phyloP scores from a whole-genome alignment of 2,888 invertebrate species.

The Pimpla rufipes region DNA sequence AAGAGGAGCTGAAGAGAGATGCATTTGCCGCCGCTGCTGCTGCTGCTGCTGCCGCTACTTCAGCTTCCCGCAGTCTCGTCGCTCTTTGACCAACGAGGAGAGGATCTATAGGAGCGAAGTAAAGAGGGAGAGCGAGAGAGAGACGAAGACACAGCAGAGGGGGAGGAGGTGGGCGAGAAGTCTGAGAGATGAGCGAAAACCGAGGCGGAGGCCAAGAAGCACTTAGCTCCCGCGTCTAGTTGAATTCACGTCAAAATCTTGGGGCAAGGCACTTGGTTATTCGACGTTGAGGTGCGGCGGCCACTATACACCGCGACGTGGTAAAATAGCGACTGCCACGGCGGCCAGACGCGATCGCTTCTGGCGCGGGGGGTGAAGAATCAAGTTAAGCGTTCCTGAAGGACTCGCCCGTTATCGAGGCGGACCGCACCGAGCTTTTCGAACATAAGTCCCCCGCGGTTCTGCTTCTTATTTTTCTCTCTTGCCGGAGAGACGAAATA shows the following conservation, averaged over 20 bases:
- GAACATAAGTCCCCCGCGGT: neutral
- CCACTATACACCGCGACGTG: conserved; percentile 61
- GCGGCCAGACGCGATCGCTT: conserved; percentile 31
- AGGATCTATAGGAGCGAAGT: neutral
- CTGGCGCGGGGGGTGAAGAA: neutral
- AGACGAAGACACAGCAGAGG: no score
- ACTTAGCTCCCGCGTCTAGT: conserved; percentile 78
- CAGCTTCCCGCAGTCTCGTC: conserved; percentile 37
- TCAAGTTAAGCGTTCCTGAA: conserved; percentile 44
- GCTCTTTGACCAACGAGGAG: conserved; percentile 49
- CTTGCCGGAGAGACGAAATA: neutral
- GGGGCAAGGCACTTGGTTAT: conserved; percentile 75
- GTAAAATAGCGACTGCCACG: conserved; percentile 39
- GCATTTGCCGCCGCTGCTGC: neutral
- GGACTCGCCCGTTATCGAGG: conserved; percentile 3
- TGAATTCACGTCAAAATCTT: conserved; percentile 79
- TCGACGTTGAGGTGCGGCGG: conserved; percentile 67
- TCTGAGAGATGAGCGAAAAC: conserved; percentile 61
- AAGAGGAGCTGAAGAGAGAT: neutral
- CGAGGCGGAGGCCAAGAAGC: conserved; percentile 74
- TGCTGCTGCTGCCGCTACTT: conserved; percentile 1
- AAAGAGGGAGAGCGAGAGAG: no score
- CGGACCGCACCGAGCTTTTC: neutral
- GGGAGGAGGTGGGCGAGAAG: conserved; percentile 29
- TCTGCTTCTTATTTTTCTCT: neutral